These are phyloP conservation scores for Notothenia coriiceps DNA, from an alignment of 2,113 vertebrate species.

Conservation along the genomic window DNA sequence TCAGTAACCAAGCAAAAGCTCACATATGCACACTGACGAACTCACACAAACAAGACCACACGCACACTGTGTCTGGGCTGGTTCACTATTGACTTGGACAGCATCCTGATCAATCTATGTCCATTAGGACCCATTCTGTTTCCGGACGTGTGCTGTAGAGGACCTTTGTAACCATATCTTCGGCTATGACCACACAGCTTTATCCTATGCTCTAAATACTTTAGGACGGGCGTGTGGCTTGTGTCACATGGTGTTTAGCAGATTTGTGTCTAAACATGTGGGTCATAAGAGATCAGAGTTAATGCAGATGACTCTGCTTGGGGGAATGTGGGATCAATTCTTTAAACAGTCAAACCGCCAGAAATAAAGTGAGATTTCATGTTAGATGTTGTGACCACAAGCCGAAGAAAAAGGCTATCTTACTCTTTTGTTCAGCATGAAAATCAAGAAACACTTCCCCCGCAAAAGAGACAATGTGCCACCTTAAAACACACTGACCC, in stretches of 20 bases:
- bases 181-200: constrained; percentile 59
- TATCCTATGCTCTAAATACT: constrained; percentile 57
- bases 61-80: constrained; percentile 38
- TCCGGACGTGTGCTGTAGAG: constrained; percentile 64
- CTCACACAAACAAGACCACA: not conserved
- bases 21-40: not conserved
- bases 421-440: constrained; percentile 6
- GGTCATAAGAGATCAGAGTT: constrained; percentile 46
- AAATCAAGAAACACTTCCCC: not conserved
- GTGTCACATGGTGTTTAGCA: constrained; percentile 58
- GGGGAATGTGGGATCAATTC: constrained; percentile 1
- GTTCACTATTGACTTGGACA: constrained; percentile 53
- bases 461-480: not conserved
- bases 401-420: not conserved
- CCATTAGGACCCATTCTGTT: constrained; percentile 62
- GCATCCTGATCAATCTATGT: constrained; percentile 68
- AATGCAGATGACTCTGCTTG: constrained; percentile 26
- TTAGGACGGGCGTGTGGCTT: constrained; percentile 68
- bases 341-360: not conserved
- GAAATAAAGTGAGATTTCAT: not conserved
- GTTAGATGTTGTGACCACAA: not conserved
- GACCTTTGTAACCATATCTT: constrained; percentile 63
- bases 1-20: constrained; percentile 20
- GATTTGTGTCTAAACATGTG: constrained; percentile 41
- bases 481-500: constrained; percentile 1